Base-by-base conservation (phyloP, 2,113 vertebrate species). In the Gavialis gangeticus region DNA sequence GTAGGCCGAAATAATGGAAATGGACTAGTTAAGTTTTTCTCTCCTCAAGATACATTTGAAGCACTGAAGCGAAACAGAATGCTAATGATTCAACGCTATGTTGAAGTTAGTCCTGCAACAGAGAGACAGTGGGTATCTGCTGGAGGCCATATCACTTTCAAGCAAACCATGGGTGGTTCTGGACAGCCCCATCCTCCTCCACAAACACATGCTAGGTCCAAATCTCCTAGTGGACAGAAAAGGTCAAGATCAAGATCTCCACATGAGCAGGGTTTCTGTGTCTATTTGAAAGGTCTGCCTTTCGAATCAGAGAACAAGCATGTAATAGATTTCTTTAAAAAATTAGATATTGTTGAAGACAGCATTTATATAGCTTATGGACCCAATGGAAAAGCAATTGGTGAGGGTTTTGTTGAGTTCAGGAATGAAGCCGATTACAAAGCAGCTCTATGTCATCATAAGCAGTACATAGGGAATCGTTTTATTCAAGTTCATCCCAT, bases 401-500 rank as follows among this genome's bases (percentile, higher is more conserved):
- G 99, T 89, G 99, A 99, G 97, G 99, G 99, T 54, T 99, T 99
- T 95, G 98, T 99, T 16, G 99, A 99, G 93, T 99, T 99, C 85
- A 98, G 99, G 96, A 98, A 98, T 79, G 99, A 99, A 96, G 97
- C 98, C 92, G 99, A 99, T 93, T 98, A 99, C 96, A 99, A 99
- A 96, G 97, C 98, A 93, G 99, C 99, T 89, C 97, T 99, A 7
- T 98, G 99, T 88, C 98, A 99, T 95, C 99, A 99, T 97, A 99
- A 99, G 98, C 99, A 99, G 89, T 99, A 99, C 93, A 99, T 99
- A 98, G 99, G 99, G 63, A 99, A 98, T 95, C 99, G 99, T 56
- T 99, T 99, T 92, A 99, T 99, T 96, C 99, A 99, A 89, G 99
- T 99, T 82, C 99, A 99, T 93, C 99, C 99, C 28, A 99, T 99